phyloP scores from a whole-genome alignment of 2,888 invertebrate genomes.

The Melanophora roralis region DNA sequence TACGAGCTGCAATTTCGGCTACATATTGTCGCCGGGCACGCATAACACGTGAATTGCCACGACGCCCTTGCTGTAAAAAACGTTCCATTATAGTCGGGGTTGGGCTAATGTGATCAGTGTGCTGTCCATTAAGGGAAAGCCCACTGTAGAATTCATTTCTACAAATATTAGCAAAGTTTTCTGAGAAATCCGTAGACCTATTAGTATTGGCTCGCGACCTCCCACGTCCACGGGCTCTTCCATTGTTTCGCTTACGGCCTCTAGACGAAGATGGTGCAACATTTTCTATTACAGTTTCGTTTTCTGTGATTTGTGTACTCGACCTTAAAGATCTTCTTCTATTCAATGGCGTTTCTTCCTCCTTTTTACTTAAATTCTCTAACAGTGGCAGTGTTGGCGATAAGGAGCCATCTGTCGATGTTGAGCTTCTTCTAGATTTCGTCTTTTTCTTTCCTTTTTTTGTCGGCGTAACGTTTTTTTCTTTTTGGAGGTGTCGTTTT shows the following conservation, averaged over 20 bases:
- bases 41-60: constrained; percentile 30
- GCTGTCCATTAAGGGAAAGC: neutral
- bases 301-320: neutral
- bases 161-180: neutral
- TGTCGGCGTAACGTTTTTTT: neutral
- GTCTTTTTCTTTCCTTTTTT: constrained; percentile 27
- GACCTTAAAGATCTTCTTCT: constrained; percentile 16
- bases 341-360: neutral
- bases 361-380: constrained; percentile 15
- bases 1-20: constrained; percentile 67
- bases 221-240: constrained; percentile 13
- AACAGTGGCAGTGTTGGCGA: constrained; percentile 39
- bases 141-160: neutral
- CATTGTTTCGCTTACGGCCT: neutral
- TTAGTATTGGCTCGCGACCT: too few relatives aligned
- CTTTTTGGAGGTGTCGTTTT: constrained; percentile 10
- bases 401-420: constrained; percentile 24
- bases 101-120: neutral
- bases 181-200: neutral
- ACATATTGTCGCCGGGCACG: constrained; percentile 60
- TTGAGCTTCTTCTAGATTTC: constrained; percentile 19
- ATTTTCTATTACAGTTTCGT: neutral
- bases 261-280: neutral
- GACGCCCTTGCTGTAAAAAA: constrained; percentile 17
- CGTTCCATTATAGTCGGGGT: constrained; percentile 26